Evolutionary conservation across 2,113 vertebrate species (phyloP), one percentile per base, ranked within the genome.

Genomic region (Alexandromys fortis): DNA sequence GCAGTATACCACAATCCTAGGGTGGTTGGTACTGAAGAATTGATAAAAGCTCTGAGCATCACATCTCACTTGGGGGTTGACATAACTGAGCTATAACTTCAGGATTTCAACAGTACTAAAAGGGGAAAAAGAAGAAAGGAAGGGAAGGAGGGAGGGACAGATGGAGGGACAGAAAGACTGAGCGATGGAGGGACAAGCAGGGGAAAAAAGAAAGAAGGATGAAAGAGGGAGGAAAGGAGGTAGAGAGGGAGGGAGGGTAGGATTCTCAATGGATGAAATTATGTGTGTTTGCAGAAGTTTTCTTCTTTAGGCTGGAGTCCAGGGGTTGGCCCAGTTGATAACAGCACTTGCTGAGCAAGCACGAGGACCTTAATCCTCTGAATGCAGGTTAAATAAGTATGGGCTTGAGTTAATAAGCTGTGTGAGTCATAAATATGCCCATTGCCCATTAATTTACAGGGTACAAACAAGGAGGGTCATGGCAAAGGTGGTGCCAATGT

Each of bases 221-320:
- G 65, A 68, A 30, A 30, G 13, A 68, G 65, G 28, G 26, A 33
- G 28, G 30, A 42, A 72, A 6, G 10, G 14, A 0, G 4, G 55
- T 1, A 14, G 5, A 67, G 13, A 30, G 35, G 1, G 5, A 52
- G 4, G 6, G 9, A 12, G 6, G 2, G 42, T 4, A 26, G n/a
- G 52, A 96, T 78, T 79, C 14, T n/a, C 70, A 67, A 65, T 75
- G 33, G 9, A 45, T 33, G 30, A 78, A 93, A 88, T 5, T 67
- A 89, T 35, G 26, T 22, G 5, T 6, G 58, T 52, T 90, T 94
- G 14, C 0, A 78, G 2, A 67, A 33, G 12, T 22, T 49, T 13
- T 21, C 42, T 68, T 65, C 33, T 47, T 47, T 6, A 86, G 19
- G 10, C 8, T 86, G 21, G 12, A 58, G 58, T 58, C 58, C 58